Evolutionary conservation across 2,113 vertebrate genomes (phyloP), one percentile per base, ranked within the genome.

Genomic region (Centrocercus urophasianus): DNA sequence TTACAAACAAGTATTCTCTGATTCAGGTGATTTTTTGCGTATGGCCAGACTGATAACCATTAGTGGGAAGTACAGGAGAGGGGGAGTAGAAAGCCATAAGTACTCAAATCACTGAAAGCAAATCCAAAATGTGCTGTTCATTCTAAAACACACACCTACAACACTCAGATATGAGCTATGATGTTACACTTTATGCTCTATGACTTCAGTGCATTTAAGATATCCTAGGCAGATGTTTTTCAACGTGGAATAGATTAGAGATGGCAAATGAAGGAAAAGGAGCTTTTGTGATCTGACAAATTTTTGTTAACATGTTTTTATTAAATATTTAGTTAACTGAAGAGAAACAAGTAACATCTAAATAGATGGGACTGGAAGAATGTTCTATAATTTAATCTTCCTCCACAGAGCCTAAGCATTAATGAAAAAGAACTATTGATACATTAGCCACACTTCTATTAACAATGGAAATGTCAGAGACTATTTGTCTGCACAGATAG

Each of bases 61-160:
- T 13, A 57, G 27, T 4, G 0, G 2, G 30, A 30, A 34, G 8
- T 20, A 24, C 1, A 3, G 21, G n/a, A 19, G 6, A 56, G 16
- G 6, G 27, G 76, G 25, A 83, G 66, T 1, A 75, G 30, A 30
- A 78, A 65, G 19, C 14, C 48, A 65, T n/a, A 52, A 36, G 43
- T 7, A 67, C 10, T 72, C 47, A 47, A 28, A 54, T 28, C 20
- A 60, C 17, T 73, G 84, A 72, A 89, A 89, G 38, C 32, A 70
- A 42, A 82, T 22, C 28, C 32, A 34, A 64, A 72, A 28, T 7
- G 6, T 4, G 19, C 32, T 65, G 14, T 28, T 84, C 34, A n/a
- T 42, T 72, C 16, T 38, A 84, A 32, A 28, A 71, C 11, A 56
- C 36, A 34, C 38, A 89, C 24, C 40, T 48, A 59, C 25, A 40